These are phyloP conservation scores for Agriopis leucophaearia DNA, from an alignment of 2,888 invertebrate species.

Conservation along the genomic window DNA sequence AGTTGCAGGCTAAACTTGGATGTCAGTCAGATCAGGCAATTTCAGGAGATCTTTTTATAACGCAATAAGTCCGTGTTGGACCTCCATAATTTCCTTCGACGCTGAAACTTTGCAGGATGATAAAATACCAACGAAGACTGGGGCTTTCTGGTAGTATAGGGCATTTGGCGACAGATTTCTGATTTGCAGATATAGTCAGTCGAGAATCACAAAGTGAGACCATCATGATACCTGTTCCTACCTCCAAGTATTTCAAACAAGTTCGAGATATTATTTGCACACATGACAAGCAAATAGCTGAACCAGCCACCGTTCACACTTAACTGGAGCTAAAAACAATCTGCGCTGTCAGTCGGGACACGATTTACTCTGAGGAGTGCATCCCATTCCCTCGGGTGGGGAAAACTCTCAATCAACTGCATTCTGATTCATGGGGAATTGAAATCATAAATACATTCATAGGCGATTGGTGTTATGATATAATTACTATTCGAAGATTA, in stretches of 20 bases:
- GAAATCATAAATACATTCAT: neutral
- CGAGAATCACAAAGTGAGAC: neutral
- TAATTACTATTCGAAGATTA: too few species aligned
- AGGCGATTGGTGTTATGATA: too few species aligned
- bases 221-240: neutral
- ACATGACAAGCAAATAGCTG: slow-evolving; percentile 14
- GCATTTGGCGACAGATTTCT: neutral
- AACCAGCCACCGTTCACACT: slow-evolving; percentile 25
- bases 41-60: too few species aligned
- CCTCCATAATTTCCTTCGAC: neutral
- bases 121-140: too few species aligned
- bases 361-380: slow-evolving; percentile 16
- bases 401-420: slow-evolving; percentile 57
- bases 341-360: slow-evolving; percentile 33
- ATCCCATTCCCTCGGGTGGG: slow-evolving; percentile 17
- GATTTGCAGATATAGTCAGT: neutral
- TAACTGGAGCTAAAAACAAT: slow-evolving; percentile 40
- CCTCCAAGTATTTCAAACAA: neutral
- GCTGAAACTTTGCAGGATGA: neutral
- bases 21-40: too few species aligned
- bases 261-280: neutral
- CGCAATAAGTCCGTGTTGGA: neutral
- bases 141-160: neutral
- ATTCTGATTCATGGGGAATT: too few species aligned
- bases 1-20: neutral